Evolutionary conservation across 1,140 invertebrate species (phyloP).

Genomic region (Oedothorax gibbosus): DNA sequence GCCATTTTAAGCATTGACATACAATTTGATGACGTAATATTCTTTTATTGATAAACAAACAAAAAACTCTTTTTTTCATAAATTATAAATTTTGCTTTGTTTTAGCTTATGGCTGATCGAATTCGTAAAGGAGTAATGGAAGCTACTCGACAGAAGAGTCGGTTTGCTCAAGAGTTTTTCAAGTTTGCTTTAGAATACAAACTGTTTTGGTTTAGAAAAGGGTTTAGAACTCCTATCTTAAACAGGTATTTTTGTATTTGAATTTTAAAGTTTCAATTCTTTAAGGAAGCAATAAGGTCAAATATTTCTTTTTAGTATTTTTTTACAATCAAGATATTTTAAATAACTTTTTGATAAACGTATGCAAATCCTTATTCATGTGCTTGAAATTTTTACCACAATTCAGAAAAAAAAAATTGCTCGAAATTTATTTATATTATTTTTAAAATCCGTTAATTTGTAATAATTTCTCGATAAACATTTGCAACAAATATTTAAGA

Average conservation of each 20-base stretch:
- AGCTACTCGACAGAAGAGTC: constrained; percentile 65
- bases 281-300: no score
- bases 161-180: constrained; percentile 67
- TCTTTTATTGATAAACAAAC: no score
- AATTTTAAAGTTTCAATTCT: background rate
- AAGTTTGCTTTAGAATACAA: constrained; percentile 68
- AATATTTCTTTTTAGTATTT: no score
- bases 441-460: no score
- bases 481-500: no score
- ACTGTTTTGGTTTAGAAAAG: constrained; percentile 62
- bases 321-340: no score
- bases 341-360: background rate
- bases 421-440: no score
- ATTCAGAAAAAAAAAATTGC: no score
- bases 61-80: no score
- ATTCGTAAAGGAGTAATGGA: constrained; percentile 68
- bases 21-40: no score
- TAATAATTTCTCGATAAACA: no score
- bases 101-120: constrained; percentile 68
- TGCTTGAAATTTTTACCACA: background rate
- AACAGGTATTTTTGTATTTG: constrained; percentile 32
- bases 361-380: background rate
- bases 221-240: constrained; percentile 60
- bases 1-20: background rate
- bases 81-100: constrained; percentile 5